phyloP scores from a whole-genome alignment of 2,888 invertebrate genomes.

The Drosophila nr. fundita region DNA sequence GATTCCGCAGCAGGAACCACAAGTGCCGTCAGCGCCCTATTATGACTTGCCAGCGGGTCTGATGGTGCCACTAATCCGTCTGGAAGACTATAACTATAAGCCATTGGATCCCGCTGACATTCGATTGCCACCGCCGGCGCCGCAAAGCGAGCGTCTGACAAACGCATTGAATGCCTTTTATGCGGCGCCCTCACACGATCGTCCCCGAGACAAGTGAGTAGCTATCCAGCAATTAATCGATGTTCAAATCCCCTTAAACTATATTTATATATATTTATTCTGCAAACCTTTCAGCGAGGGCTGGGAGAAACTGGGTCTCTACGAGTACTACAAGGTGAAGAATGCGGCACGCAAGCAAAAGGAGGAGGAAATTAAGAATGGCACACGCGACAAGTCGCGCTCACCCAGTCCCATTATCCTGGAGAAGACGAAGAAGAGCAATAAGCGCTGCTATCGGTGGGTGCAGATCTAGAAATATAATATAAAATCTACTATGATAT shows the following conservation, averaged over 20 bases:
- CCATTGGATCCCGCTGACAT: conserved; percentile 95
- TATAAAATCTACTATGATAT: not conserved
- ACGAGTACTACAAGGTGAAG: conserved; percentile 99
- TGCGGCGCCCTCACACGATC: conserved; percentile 96
- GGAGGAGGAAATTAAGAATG: conserved; percentile 92
- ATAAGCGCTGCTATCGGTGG: conserved; percentile 89
- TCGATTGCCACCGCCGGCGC: conserved; percentile 96
- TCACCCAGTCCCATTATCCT: conserved; percentile 92
- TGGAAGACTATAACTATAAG: conserved; percentile 95
- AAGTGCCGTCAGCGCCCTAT: conserved; percentile 96
- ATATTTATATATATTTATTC: conserved; percentile 45
- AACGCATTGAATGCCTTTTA: conserved; percentile 99
- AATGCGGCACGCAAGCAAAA: conserved; percentile 95
- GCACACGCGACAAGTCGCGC: conserved; percentile 89
- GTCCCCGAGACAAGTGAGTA: conserved; percentile 94
- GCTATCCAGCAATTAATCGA: not conserved
- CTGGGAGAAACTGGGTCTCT: conserved; percentile 98
- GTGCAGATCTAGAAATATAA: not conserved
- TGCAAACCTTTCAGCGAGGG: conserved; percentile 89
- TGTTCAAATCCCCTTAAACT: too few relatives aligned
- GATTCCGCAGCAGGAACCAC: conserved; percentile 87
- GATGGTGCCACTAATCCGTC: conserved; percentile 98
- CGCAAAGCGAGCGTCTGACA: conserved; percentile 96
- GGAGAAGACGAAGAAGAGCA: conserved; percentile 86
- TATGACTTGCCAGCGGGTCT: conserved; percentile 98